Evolutionary conservation across 2,113 vertebrate genomes (phyloP).

Genomic region (Myotis yumanensis): DNA sequence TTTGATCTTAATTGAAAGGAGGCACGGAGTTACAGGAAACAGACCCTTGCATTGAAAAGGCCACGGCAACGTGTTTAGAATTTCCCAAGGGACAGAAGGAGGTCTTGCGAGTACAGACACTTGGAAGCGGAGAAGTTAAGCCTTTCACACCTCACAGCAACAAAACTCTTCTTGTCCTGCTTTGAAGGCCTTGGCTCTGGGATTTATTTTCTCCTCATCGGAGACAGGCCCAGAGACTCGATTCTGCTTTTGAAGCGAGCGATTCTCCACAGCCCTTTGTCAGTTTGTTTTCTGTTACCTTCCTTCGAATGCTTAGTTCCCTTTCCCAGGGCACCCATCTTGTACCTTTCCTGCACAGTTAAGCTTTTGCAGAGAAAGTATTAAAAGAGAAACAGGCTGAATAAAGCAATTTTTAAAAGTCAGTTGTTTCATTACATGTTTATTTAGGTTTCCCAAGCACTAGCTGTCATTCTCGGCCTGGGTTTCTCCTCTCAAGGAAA

Average conservation of each 20-base stretch:
- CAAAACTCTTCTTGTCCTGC: neutral
- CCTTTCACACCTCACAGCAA: conserved; percentile 56
- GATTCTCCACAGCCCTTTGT: neutral
- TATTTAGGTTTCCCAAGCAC: neutral
- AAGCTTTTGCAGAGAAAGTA: neutral
- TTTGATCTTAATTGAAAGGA: conserved; percentile 71
- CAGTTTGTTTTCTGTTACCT: conserved; percentile 12
- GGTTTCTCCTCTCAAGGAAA: neutral
- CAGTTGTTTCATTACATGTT: neutral
- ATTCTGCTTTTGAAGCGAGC: conserved; percentile 32
- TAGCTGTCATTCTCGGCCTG: neutral
- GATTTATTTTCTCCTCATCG: neutral
- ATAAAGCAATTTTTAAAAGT: neutral
- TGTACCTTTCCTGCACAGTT: neutral
- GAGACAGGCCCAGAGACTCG: conserved; percentile 5
- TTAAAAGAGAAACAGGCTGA: neutral
- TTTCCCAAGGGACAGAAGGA: conserved; percentile 64
- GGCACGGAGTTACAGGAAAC: conserved; percentile 58
- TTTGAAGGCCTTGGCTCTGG: conserved; percentile 23
- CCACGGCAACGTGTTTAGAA: conserved; percentile 61
- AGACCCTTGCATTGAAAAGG: conserved; percentile 59
- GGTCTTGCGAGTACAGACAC: conserved; percentile 47
- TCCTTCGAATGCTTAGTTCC: neutral
- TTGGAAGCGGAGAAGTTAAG: conserved; percentile 50
- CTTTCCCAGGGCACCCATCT: neutral